Evolutionary conservation across 1,140 invertebrate genomes (phyloP), one percentile per base, ranked within the genome.

Genomic region (Papilio polytes): DNA sequence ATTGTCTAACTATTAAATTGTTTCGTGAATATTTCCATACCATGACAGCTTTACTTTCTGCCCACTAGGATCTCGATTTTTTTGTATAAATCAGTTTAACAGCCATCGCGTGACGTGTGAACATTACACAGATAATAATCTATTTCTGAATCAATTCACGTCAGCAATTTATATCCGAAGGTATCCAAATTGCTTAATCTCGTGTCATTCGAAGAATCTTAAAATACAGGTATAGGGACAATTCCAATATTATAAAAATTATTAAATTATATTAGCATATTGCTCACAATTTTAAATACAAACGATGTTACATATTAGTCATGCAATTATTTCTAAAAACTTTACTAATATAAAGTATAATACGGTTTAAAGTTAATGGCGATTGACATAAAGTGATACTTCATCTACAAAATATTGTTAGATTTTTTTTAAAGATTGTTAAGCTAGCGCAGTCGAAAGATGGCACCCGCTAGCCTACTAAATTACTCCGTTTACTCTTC

Each of bases 71-170:
- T 76, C 26, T 46, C 31, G 6, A 44, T 56, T 73, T 41, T 70
- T 70, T 70, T 70, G 22, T 70, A n/a, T 66, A 66, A 66, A 66
- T 66, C 26, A 66, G 63, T 66, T 66, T 70, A 70, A 70, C 4
- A 70, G 63, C 26, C 26, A 70, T 70, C 63, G 63, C 63, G 26
- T 70, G 63, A 70, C 63, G 63, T 70, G 63, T 36, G 63, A 26
- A 70, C 63, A 36, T 70, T 70, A 22, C 59, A 70, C 63, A 70
- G 63, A 70, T 70, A 70, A 70, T 15, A 70, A 70, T 70, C 63
- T 70, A 70, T 70, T 70, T 70, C 15, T 36, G 63, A 70, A 31
- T 70, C 26, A 70, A 70, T 18, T 70, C 63, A 31, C 26, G 4
- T 31, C 22, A 31, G 63, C 26, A 36, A 70, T 63, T 63, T 26